Evolutionary conservation across 2,113 vertebrate genomes (phyloP).

Genomic region (Carlito syrichta): DNA sequence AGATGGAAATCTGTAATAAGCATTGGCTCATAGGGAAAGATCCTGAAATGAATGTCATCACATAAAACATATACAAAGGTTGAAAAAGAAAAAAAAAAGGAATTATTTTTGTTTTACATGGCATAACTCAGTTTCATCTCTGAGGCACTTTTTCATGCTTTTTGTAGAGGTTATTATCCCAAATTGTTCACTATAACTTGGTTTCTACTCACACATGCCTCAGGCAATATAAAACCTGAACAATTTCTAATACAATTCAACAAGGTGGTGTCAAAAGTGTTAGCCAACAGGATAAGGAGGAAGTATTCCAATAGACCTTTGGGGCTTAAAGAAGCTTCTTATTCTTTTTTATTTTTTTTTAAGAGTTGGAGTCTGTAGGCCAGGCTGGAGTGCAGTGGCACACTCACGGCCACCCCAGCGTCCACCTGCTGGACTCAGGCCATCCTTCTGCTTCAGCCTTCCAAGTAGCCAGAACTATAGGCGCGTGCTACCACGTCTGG

Average conservation of each 20-base stretch:
- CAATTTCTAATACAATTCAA: not conserved
- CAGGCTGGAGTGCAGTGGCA: too few relatives aligned
- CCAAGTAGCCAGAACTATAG: too few relatives aligned
- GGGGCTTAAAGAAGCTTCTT: not conserved
- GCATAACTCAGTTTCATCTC: not conserved
- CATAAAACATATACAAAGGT: not conserved
- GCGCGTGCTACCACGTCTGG: too few relatives aligned
- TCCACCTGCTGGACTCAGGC: too few relatives aligned
- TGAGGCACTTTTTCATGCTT: not conserved
- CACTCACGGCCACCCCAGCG: too few relatives aligned
- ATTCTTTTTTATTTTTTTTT: too few relatives aligned
- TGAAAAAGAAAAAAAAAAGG: not conserved
- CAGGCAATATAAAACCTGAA: conserved; percentile 13
- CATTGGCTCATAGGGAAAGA: conserved; percentile 12
- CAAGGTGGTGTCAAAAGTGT: not conserved
- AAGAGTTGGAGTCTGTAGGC: too few relatives aligned
- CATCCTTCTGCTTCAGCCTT: too few relatives aligned
- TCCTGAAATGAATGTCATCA: not conserved
- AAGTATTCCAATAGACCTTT: not conserved
- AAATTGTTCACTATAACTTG: not conserved
- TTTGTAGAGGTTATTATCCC: not conserved
- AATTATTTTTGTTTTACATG: not conserved
- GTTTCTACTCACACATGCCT: not conserved
- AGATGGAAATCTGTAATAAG: not conserved
- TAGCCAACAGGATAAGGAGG: not conserved